Percentiles rank a stretch among this genome's conserved stretches.
These are phyloP conservation scores for Metridium senile DNA, from an alignment of 92 coral and sea anemone genomes.

Conservation along the genomic window DNA sequence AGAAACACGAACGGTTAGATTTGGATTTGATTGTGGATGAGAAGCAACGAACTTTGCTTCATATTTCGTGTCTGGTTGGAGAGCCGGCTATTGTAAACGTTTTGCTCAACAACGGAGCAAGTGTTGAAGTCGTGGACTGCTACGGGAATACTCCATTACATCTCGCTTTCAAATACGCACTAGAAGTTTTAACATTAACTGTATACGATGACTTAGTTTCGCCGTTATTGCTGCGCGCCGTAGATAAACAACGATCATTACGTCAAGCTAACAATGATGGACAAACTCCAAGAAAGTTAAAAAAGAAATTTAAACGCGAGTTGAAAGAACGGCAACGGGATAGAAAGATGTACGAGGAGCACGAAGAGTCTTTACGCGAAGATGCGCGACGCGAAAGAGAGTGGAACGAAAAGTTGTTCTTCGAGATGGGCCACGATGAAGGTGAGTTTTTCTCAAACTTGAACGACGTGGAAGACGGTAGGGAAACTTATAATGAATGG, in stretches of 20 bases:
- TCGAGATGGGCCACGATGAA: constrained; percentile 75
- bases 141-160: constrained; percentile 84
- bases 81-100: constrained; percentile 72
- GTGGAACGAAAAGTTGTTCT: constrained; percentile 83
- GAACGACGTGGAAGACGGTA: constrained; percentile 24
- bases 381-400: constrained; percentile 22
- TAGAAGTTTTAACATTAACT: constrained; percentile 51
- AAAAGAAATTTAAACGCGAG: constrained; percentile 49
- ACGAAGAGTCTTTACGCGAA: constrained; percentile 30
- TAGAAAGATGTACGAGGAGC: constrained; percentile 39
- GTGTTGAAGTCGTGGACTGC: constrained; percentile 56
- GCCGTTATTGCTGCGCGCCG: constrained; percentile 57
- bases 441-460: constrained; percentile 29
- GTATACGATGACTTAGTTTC: constrained; percentile 58
- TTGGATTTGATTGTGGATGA: constrained; percentile 62
- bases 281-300: constrained; percentile 54
- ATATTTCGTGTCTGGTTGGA: constrained; percentile 84
- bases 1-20: constrained; percentile 46
- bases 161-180: constrained; percentile 73
- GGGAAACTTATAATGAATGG: constrained; percentile 86
- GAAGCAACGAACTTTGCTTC: constrained; percentile 68
- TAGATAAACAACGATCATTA: constrained; percentile 45
- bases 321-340: constrained; percentile 35
- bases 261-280: constrained; percentile 56
- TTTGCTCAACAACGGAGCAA: constrained; percentile 74